These are phyloP conservation scores for Perizoma affinitatum DNA, from an alignment of 2,888 invertebrate species.

Conservation along the genomic window DNA sequence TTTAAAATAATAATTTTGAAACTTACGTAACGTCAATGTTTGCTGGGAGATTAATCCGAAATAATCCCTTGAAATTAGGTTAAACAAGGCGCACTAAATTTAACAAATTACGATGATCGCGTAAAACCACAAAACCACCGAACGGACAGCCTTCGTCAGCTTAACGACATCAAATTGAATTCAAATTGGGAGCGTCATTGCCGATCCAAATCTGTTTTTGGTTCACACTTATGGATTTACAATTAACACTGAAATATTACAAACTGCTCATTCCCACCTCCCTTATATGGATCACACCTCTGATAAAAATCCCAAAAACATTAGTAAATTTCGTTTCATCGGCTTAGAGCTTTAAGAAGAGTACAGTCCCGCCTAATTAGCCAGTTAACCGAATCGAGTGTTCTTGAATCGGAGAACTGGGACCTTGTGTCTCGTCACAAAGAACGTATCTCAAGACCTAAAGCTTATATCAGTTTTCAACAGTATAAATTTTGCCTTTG, in stretches of 20 bases:
- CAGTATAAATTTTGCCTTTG: conserved; percentile 79
- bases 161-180: conserved; percentile 46
- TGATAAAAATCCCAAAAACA: too few species aligned
- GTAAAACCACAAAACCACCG: conserved; percentile 41
- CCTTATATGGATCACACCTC: too few species aligned
- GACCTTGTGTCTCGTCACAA: conserved; percentile 59
- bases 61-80: background rate
- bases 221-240: conserved; percentile 37
- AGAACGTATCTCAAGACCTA: conserved; percentile 66
- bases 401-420: conserved; percentile 21
- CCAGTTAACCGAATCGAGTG: too few species aligned
- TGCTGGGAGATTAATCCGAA: background rate
- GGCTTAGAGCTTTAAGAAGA: too few species aligned
- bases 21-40: too few species aligned
- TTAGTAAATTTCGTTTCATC: too few species aligned
- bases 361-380: too few species aligned
- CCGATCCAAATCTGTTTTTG: conserved; percentile 26
- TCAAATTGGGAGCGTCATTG: conserved; percentile 37
- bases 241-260: conserved; percentile 42
- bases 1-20: too few species aligned
- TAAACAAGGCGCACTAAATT: conserved; percentile 33
- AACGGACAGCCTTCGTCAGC: conserved; percentile 47
- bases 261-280: conserved; percentile 48
- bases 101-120: conserved; percentile 41
- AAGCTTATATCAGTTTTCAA: conserved; percentile 69